These are phyloP conservation scores for Xestia xanthographa DNA, from an alignment of 2,888 invertebrate genomes.

Conservation along the genomic window DNA sequence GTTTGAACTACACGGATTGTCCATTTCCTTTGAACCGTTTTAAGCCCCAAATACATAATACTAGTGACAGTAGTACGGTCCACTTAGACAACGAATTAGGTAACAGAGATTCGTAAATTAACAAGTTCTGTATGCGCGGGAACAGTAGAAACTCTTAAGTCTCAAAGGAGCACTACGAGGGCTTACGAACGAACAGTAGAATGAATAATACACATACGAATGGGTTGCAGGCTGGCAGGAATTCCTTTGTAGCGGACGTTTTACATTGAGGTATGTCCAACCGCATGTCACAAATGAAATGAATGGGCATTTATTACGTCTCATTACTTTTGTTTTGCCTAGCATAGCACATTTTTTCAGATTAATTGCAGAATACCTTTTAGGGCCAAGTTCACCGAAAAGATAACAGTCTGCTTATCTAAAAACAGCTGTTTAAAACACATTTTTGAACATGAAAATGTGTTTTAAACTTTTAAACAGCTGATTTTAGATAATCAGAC, in stretches of 20 bases:
- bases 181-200: constrained; percentile 19
- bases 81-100: constrained; percentile 4
- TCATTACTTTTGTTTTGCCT: not conserved
- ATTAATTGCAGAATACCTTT: not conserved
- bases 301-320: constrained; percentile 11
- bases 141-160: constrained; percentile 27
- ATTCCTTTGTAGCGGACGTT: constrained; percentile 18
- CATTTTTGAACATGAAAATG: too few species aligned
- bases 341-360: not conserved
- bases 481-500: too few species aligned
- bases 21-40: not conserved
- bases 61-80: not conserved
- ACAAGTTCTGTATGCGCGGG: constrained; percentile 8
- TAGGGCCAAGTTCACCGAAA: too few species aligned
- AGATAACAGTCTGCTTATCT: too few species aligned
- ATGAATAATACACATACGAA: constrained; percentile 34
- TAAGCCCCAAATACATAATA: not conserved
- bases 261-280: constrained; percentile 8
- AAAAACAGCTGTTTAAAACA: too few species aligned
- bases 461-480: too few species aligned
- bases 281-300: constrained; percentile 6
- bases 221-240: constrained; percentile 16
- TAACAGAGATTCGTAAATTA: constrained; percentile 29
- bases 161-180: constrained; percentile 26
- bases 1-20: not conserved